These are phyloP conservation scores for Indicator maculatus DNA, from an alignment of 2,113 vertebrate genomes.

Conservation along the genomic window DNA sequence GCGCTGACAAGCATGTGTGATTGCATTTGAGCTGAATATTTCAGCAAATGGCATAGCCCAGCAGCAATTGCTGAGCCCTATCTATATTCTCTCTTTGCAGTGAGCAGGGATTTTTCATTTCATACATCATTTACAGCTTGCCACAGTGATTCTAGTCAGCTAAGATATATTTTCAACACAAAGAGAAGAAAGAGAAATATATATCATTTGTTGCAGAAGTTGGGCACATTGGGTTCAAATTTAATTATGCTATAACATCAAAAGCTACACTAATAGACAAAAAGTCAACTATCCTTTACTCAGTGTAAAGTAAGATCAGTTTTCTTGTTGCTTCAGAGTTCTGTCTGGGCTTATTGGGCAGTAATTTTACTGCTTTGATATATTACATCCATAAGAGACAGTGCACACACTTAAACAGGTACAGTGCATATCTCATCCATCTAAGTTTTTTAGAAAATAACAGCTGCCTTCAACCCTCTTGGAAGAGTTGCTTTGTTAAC, in stretches of 20 bases:
- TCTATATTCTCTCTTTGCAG: slow-evolving; percentile 51
- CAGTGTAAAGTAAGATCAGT: slow-evolving; percentile 41
- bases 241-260: slow-evolving; percentile 63
- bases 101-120: slow-evolving; percentile 69
- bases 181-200: slow-evolving; percentile 53
- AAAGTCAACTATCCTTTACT: slow-evolving; percentile 40
- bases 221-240: slow-evolving; percentile 33
- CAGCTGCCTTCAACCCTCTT: slow-evolving; percentile 34
- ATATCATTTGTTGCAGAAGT: slow-evolving; percentile 56
- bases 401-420: slow-evolving; percentile 3
- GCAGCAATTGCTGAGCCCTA: slow-evolving; percentile 48
- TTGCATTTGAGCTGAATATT: slow-evolving; percentile 57
- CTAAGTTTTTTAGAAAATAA: slow-evolving; percentile 44
- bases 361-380: slow-evolving; percentile 48
- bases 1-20: slow-evolving; percentile 39
- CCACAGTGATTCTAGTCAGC: slow-evolving; percentile 63
- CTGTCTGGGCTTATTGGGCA: background rate
- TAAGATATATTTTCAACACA: slow-evolving; percentile 56
- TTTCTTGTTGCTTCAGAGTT: slow-evolving; percentile 24
- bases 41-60: slow-evolving; percentile 63
- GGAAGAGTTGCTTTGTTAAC: slow-evolving; percentile 59
- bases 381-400: slow-evolving; percentile 27
- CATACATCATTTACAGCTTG: slow-evolving; percentile 75
- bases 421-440: slow-evolving; percentile 3
- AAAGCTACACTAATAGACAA: slow-evolving; percentile 42